phyloP scores from a whole-genome alignment of 2,113 vertebrate genomes.

The Ursus arctos region DNA sequence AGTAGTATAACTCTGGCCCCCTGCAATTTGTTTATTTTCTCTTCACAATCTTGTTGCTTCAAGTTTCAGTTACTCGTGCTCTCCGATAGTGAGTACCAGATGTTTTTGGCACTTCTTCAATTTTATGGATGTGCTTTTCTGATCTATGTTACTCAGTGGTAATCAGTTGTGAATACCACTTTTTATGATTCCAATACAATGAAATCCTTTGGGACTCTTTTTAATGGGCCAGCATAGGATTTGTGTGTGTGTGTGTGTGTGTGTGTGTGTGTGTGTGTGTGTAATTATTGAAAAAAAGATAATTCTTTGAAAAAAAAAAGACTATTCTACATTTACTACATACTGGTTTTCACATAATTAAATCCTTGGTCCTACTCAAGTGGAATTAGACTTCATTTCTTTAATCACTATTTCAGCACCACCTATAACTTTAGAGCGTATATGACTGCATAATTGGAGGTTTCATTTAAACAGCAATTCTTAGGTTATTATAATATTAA shows the following conservation, averaged over 20 bases:
- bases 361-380: not conserved
- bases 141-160: not conserved
- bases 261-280: not conserved
- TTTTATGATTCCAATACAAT: not conserved
- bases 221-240: not conserved
- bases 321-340: not conserved
- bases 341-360: not conserved
- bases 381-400: not conserved
- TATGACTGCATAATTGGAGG: not conserved
- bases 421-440: not conserved
- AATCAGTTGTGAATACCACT: not conserved
- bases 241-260: not conserved
- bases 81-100: not conserved
- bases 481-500: not conserved
- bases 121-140: conserved; percentile 37
- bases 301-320: not conserved
- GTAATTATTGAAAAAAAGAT: not conserved
- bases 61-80: not conserved
- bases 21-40: not conserved
- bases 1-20: not conserved
- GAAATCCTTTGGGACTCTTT: not conserved
- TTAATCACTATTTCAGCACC: not conserved
- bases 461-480: not conserved
- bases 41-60: not conserved
- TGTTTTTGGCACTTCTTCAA: not conserved